Conservation (phyloP, 2,888 invertebrate species). For the Aquatica leii region DNA sequence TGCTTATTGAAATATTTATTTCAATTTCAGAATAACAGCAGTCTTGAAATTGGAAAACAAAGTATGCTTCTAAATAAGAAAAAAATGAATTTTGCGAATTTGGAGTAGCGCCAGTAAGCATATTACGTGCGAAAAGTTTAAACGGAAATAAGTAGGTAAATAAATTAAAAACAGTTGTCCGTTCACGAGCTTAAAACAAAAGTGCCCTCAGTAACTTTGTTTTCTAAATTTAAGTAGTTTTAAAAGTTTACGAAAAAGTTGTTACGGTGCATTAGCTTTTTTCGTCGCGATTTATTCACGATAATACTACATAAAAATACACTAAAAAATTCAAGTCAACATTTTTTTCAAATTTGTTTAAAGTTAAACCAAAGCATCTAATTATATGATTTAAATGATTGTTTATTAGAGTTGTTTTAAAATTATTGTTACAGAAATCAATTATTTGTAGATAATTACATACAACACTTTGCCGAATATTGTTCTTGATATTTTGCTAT, state of each 20-base stretch:
- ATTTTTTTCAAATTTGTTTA: too few species aligned
- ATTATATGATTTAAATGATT: too few species aligned
- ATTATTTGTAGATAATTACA: too few species aligned
- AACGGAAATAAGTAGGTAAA: slow-evolving; percentile 44
- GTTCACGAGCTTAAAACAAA: slow-evolving; percentile 43
- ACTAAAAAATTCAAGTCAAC: slow-evolving; percentile 48
- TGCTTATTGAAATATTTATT: slow-evolving; percentile 1
- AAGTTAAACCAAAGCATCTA: too few species aligned
- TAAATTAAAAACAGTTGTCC: slow-evolving; percentile 32
- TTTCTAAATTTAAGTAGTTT: slow-evolving; percentile 52
- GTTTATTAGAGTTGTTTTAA: too few species aligned
- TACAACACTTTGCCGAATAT: too few species aligned
- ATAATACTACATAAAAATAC: slow-evolving; percentile 53
- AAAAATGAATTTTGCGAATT: slow-evolving; percentile 42
- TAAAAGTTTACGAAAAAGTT: slow-evolving; percentile 47
- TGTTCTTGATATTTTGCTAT: too few species aligned
- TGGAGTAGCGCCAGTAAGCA: slow-evolving; percentile 45
- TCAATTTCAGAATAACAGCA: not conserved
- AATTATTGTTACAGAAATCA: too few species aligned
- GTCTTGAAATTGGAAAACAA: not conserved
- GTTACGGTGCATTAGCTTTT: slow-evolving; percentile 52
- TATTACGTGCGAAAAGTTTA: slow-evolving; percentile 45
- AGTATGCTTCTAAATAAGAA: slow-evolving; percentile 27
- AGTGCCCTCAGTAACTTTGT: slow-evolving; percentile 51
- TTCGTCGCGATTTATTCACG: slow-evolving; percentile 52